Base-by-base conservation (phyloP, 2,888 invertebrate genomes). In the Emmelina monodactyla region DNA sequence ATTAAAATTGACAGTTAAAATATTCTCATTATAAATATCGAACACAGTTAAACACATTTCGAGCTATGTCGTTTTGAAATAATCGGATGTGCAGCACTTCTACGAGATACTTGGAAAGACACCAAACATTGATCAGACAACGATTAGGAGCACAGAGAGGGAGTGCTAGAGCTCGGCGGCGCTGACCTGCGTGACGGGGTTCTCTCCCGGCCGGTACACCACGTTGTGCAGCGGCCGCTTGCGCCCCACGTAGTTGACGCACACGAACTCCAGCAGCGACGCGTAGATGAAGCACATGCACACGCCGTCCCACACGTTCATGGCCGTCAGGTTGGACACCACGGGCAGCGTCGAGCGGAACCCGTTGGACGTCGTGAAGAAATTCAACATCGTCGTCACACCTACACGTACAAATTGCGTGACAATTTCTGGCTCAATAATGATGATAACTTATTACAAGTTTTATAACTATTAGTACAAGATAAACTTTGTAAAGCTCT, bases 281-380 rank as follows among this genome's bases (percentile, higher is more conserved):
- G 94, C 94, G 82, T 95, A 95, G 69, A 95, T 95, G 84, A 95
- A 95, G 75, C 94, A 94, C 94, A 94, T 94, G 72, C 94, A 94
- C 46, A 95, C 95, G 40, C 94, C 94, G 68, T 95, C 95, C 95
- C 95, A 95, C 34, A 95, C 92, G 80, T 95, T 95, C 94, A 95
- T 95, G 30, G 95, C 95, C 36, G 94, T 94, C 55, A 95, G 75
- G 73, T 95, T 94, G 35, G 94, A 94, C 43, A 95, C 95, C 51
- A 95, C 94, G 14, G 95, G 95, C 59, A 95, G 82, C 34, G 94
- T 94, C 54, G 92, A 91, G 60, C 93, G 89, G 81, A 93, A 93
- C 57, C 92, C 92, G 67, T 92, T 93, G 52, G 93, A 93, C 62
- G 94, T 95, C 55, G 94, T 95, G 88, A 95, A 95, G 87, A 95